These are phyloP conservation scores for Folsomia manolachei DNA, from an alignment of 2,888 invertebrate species.

Conservation along the genomic window DNA sequence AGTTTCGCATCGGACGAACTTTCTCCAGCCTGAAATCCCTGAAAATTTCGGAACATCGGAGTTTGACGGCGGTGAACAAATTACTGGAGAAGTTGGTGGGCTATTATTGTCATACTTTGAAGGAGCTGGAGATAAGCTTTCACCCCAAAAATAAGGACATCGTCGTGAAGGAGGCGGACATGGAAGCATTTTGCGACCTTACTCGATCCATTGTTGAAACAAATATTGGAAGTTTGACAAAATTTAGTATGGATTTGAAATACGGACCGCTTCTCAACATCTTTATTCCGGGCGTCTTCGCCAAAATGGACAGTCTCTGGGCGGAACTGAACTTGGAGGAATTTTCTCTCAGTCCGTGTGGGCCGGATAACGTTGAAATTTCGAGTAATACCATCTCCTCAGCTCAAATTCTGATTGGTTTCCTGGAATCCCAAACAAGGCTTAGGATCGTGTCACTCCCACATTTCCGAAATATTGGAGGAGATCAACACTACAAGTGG, in stretches of 20 bases:
- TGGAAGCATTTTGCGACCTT: background rate
- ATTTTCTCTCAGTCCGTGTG: background rate
- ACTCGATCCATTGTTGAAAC: background rate
- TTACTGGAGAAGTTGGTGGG: background rate
- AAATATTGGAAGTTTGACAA: background rate
- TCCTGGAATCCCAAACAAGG: conserved; percentile 24
- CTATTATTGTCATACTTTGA: conserved; percentile 7
- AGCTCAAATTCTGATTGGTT: conserved; percentile 18
- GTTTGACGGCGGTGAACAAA: background rate
- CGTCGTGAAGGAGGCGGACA: background rate
- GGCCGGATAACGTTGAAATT: background rate
- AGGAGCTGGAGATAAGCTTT: conserved; percentile 4
- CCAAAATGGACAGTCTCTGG: background rate
- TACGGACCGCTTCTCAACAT: background rate
- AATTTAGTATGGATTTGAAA: background rate
- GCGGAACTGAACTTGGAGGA: background rate
- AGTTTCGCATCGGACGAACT: conserved; percentile 12
- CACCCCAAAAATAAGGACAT: background rate
- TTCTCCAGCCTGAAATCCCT: conserved; percentile 14
- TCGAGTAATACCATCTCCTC: background rate
- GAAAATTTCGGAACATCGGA: conserved; percentile 10
- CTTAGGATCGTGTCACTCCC: conserved; percentile 26
- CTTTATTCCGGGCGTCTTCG: background rate
- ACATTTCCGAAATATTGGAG: conserved; percentile 22
- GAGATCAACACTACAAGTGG: conserved; percentile 6